Conservation (phyloP, 2,113 vertebrate genomes). For the Corythoichthys intestinalis region DNA sequence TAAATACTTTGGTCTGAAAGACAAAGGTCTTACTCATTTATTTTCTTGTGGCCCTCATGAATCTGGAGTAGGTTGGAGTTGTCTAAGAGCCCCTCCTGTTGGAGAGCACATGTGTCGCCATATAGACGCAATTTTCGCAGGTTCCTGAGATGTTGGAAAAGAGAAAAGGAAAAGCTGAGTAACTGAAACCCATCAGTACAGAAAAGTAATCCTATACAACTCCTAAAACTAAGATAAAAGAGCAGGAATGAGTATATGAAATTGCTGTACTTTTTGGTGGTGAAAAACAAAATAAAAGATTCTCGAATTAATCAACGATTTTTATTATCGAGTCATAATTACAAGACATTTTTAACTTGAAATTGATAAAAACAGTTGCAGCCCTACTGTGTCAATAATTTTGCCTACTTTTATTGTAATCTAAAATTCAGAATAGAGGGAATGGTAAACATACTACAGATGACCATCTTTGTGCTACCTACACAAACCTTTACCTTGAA, state of each 20-base stretch:
- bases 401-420: neutral
- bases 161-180: neutral
- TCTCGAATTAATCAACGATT: no score
- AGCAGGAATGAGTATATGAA: no score
- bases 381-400: neutral
- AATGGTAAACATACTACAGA: neutral
- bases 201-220: neutral
- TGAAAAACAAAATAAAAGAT: no score
- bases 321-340: no score
- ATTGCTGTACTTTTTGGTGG: no score
- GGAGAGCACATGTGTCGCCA: conserved; percentile 89
- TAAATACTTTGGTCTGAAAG: neutral
- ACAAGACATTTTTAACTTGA: no score
- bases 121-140: conserved; percentile 93
- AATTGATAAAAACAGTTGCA: no score
- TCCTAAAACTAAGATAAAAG: neutral
- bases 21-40: conserved; percentile 86
- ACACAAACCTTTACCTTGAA: neutral
- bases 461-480: neutral
- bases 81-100: conserved; percentile 87
- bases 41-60: conserved; percentile 92
- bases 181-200: neutral
- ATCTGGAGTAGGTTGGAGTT: conserved; percentile 87
- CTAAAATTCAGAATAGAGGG: neutral
- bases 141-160: conserved; percentile 72